A percentile compares a stretch with the other conserved stretches of the same genome.
These are phyloP conservation scores for Hassar affinis DNA, from an alignment of 2,113 vertebrate species.

Conservation along the genomic window DNA sequence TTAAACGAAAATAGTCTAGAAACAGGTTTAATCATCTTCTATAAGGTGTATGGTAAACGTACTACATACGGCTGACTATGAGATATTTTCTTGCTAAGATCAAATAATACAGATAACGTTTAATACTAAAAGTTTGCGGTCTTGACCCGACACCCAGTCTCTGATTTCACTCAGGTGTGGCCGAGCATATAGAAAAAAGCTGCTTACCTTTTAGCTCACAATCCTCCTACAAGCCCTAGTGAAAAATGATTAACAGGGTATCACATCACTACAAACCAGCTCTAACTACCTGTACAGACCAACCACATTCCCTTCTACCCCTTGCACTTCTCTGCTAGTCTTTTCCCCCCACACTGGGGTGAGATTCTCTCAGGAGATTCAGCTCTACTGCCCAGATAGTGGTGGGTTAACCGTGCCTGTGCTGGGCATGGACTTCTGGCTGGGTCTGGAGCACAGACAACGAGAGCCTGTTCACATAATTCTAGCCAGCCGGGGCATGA, in stretches of 20 bases:
- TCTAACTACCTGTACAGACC: slow-evolving; percentile 6
- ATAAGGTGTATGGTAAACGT: background rate
- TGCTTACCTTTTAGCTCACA: slow-evolving; percentile 41
- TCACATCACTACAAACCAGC: background rate
- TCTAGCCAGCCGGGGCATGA: slow-evolving; percentile 59
- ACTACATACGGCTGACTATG: background rate
- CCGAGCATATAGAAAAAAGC: background rate
- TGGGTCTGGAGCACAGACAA: slow-evolving; percentile 61
- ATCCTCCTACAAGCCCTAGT: background rate
- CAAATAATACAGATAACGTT: too few species aligned
- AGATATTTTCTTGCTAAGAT: background rate
- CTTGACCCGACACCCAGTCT: too few species aligned
- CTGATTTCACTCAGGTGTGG: background rate
- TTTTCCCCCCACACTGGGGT: background rate
- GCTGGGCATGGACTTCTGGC: slow-evolving; percentile 38
- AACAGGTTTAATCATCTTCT: background rate
- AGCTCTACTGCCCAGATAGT: background rate
- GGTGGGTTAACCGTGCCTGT: slow-evolving; percentile 17
- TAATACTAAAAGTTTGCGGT: too few species aligned
- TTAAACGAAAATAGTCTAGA: background rate
- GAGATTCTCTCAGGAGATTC: slow-evolving; percentile 11
- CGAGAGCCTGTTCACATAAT: slow-evolving; percentile 65
- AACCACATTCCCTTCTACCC: background rate
- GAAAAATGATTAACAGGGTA: background rate
- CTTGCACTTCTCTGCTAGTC: slow-evolving; percentile 5